phyloP scores from a whole-genome alignment of 2,113 vertebrate species.

The Scophthalmus maximus region DNA sequence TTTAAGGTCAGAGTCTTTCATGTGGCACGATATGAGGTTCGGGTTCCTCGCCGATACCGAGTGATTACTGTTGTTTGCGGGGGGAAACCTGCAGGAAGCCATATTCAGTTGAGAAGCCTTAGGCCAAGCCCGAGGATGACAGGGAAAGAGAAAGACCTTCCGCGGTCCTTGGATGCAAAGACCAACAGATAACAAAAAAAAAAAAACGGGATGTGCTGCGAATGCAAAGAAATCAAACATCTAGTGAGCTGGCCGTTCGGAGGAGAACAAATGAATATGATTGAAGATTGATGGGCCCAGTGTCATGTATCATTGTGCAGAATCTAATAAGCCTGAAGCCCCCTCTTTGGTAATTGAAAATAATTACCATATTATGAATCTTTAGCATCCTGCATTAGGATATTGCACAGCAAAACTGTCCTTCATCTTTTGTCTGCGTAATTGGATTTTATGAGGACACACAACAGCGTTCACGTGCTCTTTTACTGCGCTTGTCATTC shows the following conservation, averaged over 20 bases:
- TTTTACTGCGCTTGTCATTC: slow-evolving; percentile 27
- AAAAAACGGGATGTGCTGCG: neutral
- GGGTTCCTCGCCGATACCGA: neutral
- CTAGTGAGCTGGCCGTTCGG: neutral
- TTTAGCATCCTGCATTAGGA: slow-evolving; percentile 17
- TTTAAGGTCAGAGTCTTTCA: neutral
- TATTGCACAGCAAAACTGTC: slow-evolving; percentile 10
- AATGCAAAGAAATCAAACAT: slow-evolving; percentile 35
- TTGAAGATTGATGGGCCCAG: slow-evolving; percentile 50
- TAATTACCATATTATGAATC: slow-evolving; percentile 56
- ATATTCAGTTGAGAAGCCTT: slow-evolving; percentile 16
- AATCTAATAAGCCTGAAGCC: slow-evolving; percentile 50
- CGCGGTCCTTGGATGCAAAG: slow-evolving; percentile 7
- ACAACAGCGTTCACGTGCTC: slow-evolving; percentile 26
- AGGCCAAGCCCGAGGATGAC: slow-evolving; percentile 42
- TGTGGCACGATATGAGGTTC: neutral
- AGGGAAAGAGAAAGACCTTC: slow-evolving; percentile 32
- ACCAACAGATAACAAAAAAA: slow-evolving; percentile 15
- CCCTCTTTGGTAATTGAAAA: slow-evolving; percentile 49
- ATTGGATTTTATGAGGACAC: slow-evolving; percentile 51
- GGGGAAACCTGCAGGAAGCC: slow-evolving; percentile 43
- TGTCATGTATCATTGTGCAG: slow-evolving; percentile 40
- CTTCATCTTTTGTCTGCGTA: slow-evolving; percentile 45
- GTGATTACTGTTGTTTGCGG: slow-evolving; percentile 5
- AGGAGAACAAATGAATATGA: slow-evolving; percentile 44